A percentile compares a stretch with the other conserved stretches of the same genome.
These are phyloP conservation scores for Araneus ventricosus DNA, from an alignment of 1,140 invertebrate species.

Conservation along the genomic window DNA sequence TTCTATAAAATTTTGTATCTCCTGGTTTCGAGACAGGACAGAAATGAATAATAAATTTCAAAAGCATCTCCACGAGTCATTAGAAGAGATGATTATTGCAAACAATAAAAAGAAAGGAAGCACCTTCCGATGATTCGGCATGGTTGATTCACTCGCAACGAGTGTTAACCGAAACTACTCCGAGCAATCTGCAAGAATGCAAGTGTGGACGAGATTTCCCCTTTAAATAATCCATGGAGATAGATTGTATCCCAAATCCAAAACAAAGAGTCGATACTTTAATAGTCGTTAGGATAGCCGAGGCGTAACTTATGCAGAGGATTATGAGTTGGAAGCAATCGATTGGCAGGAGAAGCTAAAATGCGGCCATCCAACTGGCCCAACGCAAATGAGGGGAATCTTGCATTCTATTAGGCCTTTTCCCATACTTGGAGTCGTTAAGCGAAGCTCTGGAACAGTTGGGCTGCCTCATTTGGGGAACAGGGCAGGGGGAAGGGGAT, in stretches of 20 bases:
- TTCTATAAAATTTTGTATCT: too few species aligned
- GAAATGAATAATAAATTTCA: too few species aligned
- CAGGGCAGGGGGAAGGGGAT: not conserved
- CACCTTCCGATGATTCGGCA: not conserved
- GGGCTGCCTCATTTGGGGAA: constrained; percentile 41
- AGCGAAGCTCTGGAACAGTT: constrained; percentile 36
- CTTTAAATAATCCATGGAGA: constrained; percentile 37
- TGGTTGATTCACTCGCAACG: constrained; percentile 27
- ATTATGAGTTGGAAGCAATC: constrained; percentile 66
- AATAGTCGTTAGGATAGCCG: constrained; percentile 65
- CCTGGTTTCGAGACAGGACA: too few species aligned
- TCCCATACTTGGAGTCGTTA: constrained; percentile 40
- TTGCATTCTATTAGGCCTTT: constrained; percentile 68
- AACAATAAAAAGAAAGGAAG: not conserved
- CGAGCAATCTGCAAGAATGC: constrained; percentile 27
- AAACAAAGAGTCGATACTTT: constrained; percentile 58
- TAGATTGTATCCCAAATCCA: constrained; percentile 33
- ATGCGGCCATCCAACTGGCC: constrained; percentile 47
- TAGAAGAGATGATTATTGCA: constrained; percentile 16
- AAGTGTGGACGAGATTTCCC: constrained; percentile 27
- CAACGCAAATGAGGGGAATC: constrained; percentile 61
- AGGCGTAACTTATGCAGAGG: constrained; percentile 62
- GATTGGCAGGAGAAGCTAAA: constrained; percentile 47
- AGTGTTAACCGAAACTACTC: constrained; percentile 26
- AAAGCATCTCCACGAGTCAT: not conserved